Evolutionary conservation across 2,797 vertebrate genomes (phyloP), one percentile per base, ranked within the genome.

Genomic region (Rhynchotus rufescens): DNA sequence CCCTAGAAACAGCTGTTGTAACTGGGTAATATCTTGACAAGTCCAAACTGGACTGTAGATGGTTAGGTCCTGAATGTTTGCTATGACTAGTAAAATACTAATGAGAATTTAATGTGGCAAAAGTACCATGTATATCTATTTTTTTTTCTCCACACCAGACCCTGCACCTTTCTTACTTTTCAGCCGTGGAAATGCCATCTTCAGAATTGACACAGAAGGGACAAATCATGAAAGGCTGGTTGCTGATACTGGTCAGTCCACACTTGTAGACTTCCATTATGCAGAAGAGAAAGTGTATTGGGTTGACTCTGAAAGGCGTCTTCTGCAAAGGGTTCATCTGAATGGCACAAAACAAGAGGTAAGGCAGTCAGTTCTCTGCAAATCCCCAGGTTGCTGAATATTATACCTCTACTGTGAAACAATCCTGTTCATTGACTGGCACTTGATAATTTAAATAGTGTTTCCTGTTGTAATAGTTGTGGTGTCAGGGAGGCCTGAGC

Each of bases 111-210:
- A 32, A 49, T 30, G 14, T 19, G 54, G 12, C 6, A 57, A 44
- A 90, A 86, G 25, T 78, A 17, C 13, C 62, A 45, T 62, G 15
- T 15, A 44, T 59, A 22, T 36, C 52, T 47, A 10, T 95, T 85
- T 93, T 88, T 90, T 86, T 92, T 88, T 77, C 85, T 93, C 26
- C 57, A 32, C 10, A 26, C n/a, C 91, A 99, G 99, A 93, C 95
- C 98, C 97, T 80, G 93, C 97, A 94, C 98, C 99, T n/a, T 98
- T 98, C 87, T 95, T 99, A 64, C 97, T 99, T 95, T 98, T 99
- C 66, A 98, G 97, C 88, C 97, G 98, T 72, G 98, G 98, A 95
- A 98, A 97, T 93, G 94, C 97, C 38, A 98, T 99, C 94, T 98
- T 98, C 90, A 98, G 97, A 80, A 98, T 99, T 95, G 98, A 98